Evolutionary conservation across 2,113 vertebrate species (phyloP), one percentile per base, ranked within the genome.

Genomic region (Phalacrocorax brasilianus): DNA sequence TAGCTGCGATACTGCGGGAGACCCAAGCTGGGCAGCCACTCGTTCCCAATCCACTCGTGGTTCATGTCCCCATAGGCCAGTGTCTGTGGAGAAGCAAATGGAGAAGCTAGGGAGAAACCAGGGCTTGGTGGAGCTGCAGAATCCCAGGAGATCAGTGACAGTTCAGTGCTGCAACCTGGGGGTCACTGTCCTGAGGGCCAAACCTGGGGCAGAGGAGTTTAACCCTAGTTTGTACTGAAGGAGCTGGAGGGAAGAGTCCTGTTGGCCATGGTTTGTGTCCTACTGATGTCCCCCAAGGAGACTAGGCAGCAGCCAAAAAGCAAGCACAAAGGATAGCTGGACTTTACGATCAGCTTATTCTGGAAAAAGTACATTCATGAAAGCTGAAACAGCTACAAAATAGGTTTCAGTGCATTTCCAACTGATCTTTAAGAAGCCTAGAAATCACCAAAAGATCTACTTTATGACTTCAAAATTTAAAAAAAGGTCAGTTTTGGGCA

Each of bases 31-130:
- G 99, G 99, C 76, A 99, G 98, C 99, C 99, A 99, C 90, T 99
- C 99, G 0, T 99, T 99, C n/a, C 99, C 99, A 44, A 99, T 99
- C 99, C 99, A 99, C 88, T 99, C 99, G 0, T 99, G 99, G 96
- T 99, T 99, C 99, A 99, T 99, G 96, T 99, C 99, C 50, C 99
- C 99, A 8, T 99, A 99, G 27, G 99, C 99, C 97, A 99, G 93
- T 1, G 99, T 99, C 99, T 99, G 95, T 16, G 26, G 82, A n/a
- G 75, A 91, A 89, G 92, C 23, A 88, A 72, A 93, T 0, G n/a
- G 84, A 81, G 40, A 73, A 80, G 66, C 38, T 40, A 40, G 18
- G 75, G n/a, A 88, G 62, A 84, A 73, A 44, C n/a, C 30, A 73
- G 58, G 16, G 12, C 55, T 63, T n/a, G 73, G 70, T 59, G 88